Percentiles rank a stretch among this genome's conserved stretches.
phyloP scores from a whole-genome alignment of 2,888 invertebrate species.

The Lydus trimaculatus region DNA sequence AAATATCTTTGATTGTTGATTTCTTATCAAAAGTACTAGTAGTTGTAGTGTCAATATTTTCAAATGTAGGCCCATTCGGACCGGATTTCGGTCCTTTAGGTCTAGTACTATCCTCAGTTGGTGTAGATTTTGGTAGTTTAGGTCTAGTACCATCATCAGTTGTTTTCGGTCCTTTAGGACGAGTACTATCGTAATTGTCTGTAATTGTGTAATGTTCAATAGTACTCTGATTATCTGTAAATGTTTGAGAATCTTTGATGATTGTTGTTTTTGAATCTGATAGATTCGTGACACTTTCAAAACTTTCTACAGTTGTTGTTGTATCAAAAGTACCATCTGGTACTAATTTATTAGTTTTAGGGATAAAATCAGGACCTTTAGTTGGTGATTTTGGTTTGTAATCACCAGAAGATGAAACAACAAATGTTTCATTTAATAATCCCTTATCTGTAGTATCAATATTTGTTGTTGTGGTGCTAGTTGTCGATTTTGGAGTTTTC shows the following conservation, averaged over 20 bases:
- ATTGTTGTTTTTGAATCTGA: constrained; percentile 47
- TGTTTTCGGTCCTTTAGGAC: constrained; percentile 34
- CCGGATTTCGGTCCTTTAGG: neutral
- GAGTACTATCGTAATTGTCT: constrained; percentile 38
- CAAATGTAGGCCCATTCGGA: no score
- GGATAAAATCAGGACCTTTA: constrained; percentile 8
- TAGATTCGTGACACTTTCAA: constrained; percentile 42
- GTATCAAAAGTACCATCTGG: constrained; percentile 29
- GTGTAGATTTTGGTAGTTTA: neutral
- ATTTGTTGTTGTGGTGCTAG: neutral
- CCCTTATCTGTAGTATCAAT: constrained; percentile 31
- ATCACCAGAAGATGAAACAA: constrained; percentile 16
- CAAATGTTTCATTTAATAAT: constrained; percentile 19
- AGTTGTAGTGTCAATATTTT: constrained; percentile 23
- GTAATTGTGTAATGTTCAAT: constrained; percentile 48
- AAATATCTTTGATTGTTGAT: neutral
- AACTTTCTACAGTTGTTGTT: constrained; percentile 44
- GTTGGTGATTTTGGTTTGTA: constrained; percentile 1
- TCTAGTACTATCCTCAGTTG: neutral
- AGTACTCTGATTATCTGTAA: constrained; percentile 44
- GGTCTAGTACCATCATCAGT: constrained; percentile 19
- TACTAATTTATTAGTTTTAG: constrained; percentile 15
- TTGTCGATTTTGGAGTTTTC: constrained; percentile 1
- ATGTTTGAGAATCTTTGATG: constrained; percentile 46
- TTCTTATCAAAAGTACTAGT: constrained; percentile 28